A percentile compares a stretch with the other conserved stretches of the same genome.
phyloP scores from a whole-genome alignment of 2,888 invertebrate genomes.

The Synergus japonicus region DNA sequence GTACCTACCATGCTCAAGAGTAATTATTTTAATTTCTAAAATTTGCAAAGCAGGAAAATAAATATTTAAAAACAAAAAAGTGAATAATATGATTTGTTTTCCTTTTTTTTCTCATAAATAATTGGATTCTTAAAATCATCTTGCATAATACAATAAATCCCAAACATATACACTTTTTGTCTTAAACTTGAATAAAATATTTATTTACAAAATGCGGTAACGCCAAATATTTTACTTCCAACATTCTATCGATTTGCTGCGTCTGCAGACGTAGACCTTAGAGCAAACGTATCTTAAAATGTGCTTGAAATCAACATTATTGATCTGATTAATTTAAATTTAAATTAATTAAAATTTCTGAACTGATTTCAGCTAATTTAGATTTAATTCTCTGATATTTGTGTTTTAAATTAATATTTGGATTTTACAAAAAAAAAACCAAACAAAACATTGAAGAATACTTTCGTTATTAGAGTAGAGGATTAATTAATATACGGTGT shows the following conservation, averaged over 20 bases:
- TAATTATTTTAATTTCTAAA: neutral
- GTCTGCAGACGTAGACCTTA: neutral
- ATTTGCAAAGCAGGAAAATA: neutral
- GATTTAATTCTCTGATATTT: no score
- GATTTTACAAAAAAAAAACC: no score
- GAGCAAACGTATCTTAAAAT: neutral
- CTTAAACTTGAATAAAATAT: no score
- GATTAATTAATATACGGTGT: no score
- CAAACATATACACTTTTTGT: neutral
- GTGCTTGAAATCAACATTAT: neutral
- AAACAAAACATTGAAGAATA: no score
- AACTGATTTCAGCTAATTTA: no score
- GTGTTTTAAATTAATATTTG: no score
- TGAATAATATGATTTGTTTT: constrained; percentile 1
- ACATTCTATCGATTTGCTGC: neutral
- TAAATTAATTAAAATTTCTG: no score
- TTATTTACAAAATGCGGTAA: neutral
- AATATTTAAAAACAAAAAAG: neutral
- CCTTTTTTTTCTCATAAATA: neutral
- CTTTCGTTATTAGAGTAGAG: no score
- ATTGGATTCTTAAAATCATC: constrained; percentile 1
- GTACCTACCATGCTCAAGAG: neutral
- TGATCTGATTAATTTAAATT: no score
- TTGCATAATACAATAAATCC: neutral
- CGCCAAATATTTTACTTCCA: neutral